A percentile compares a stretch with the other conserved stretches of the same genome.
phyloP scores from a whole-genome alignment of 2,888 invertebrate species.

The Hyposoter dolosus region DNA sequence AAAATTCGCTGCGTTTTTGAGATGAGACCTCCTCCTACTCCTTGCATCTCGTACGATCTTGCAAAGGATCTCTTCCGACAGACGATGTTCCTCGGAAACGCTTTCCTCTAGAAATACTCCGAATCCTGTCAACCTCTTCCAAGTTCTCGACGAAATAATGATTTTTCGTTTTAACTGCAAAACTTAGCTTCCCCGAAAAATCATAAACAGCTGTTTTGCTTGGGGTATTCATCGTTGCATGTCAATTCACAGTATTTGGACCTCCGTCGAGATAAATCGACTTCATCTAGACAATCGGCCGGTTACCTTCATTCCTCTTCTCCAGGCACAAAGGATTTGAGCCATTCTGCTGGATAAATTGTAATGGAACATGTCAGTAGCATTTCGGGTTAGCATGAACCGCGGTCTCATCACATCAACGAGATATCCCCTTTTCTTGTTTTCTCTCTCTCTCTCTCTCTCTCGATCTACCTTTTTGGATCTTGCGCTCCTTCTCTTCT shows the following conservation, averaged over 20 bases:
- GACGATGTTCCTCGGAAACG: conserved; percentile 35
- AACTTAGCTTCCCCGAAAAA: neutral
- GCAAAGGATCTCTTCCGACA: conserved; percentile 17
- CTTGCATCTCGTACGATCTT: neutral
- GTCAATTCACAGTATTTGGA: neutral
- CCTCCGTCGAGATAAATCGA: neutral
- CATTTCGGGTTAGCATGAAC: conserved; percentile 14
- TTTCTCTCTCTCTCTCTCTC: conserved; percentile 13
- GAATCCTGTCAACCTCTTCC: neutral
- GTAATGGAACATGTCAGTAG: conserved; percentile 10
- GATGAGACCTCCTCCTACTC: conserved; percentile 33
- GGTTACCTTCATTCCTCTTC: neutral
- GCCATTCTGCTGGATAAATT: neutral
- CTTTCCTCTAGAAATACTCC: conserved; percentile 16
- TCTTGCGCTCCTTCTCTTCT: conserved; percentile 32
- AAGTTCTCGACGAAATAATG: conserved; percentile 35
- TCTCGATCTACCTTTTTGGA: neutral
- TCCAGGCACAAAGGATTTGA: neutral
- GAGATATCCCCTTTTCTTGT: conserved; percentile 19
- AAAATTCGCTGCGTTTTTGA: conserved; percentile 68
- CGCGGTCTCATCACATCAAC: conserved; percentile 30
- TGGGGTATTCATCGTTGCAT: neutral
- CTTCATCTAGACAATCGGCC: neutral
- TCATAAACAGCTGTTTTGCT: neutral
- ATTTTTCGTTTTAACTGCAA: neutral